Base-by-base conservation (phyloP, 2,888 invertebrate species). In the Gryllus longicercus region DNA sequence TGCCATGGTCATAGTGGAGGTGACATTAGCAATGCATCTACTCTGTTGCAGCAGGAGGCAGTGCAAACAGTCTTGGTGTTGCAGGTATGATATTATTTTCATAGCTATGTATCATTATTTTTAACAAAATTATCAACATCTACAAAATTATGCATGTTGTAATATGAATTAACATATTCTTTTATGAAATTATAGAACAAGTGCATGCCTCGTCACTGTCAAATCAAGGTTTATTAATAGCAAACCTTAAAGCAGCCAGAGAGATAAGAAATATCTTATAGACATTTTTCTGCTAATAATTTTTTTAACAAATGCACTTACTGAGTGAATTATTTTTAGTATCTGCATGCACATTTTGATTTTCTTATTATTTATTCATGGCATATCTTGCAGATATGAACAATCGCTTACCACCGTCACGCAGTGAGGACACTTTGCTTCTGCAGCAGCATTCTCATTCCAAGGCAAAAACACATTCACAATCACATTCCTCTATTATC, bases 371-470 rank as follows among this genome's bases (percentile, higher is more conserved):
- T 38, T 38, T 38, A 38, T 38, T 38, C 38, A 38, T 38, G 63
- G 63, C n/a, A n/a, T 63, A 14, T n/a, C 63, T 63, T 76, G 23
- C 49, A 81, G 81, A 78, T 23, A 79, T 79, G 51, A 23, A 38
- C 25, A 50, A 79, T 38, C 81, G 93, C 51, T 87, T 95, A 78
- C 93, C 93, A 8, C 93, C 95, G n/a, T 95, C 95, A 0, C 90
- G 93, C n/a, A 95, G 95, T 82, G 95, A 95, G 85, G 95, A 95
- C 84, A 93, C 93, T 0, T 87, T 95, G 11, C 89, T 90, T 1
- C 87, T 89, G 85, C 89, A 87, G n/a, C 84, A 87, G 82, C 77
- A 75, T 74, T 18, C 63, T 63, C 63, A 63, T n/a, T 63, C 81
- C 78, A 38, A 49, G 23, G 50, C 51, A 50, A 51, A 80, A 51